Conservation (phyloP, 2,888 invertebrate genomes). For the Caenorhabditis macrosperma region DNA sequence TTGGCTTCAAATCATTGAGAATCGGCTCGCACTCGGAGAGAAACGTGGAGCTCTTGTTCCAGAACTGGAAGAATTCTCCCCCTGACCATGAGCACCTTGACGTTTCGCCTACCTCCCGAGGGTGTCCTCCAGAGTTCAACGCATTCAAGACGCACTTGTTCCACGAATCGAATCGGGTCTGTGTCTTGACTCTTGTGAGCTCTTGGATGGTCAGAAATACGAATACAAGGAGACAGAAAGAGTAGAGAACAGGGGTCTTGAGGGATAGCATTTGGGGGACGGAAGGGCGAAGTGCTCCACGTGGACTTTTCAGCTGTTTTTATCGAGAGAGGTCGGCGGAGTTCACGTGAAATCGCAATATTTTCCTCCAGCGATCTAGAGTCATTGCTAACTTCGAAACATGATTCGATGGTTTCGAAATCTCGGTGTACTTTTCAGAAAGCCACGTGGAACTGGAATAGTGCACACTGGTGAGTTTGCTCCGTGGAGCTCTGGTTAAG, state of each 20-base stretch:
- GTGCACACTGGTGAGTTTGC: constrained; percentile 18
- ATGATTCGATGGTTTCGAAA: constrained; percentile 52
- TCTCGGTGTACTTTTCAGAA: constrained; percentile 23
- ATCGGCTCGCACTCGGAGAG: not conserved
- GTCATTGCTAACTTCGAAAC: not conserved
- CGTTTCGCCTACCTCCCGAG: no score
- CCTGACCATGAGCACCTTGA: no score
- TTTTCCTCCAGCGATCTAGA: no score
- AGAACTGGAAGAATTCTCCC: constrained; percentile 15
- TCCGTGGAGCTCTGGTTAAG: not conserved
- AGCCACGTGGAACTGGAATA: constrained; percentile 18
- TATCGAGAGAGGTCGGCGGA: no score
- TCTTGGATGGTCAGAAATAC: constrained; percentile 17
- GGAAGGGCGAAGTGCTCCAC: not conserved
- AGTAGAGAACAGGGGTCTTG: constrained; percentile 3
- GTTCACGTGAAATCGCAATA: no score
- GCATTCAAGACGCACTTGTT: constrained; percentile 2
- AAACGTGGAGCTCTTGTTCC: not conserved
- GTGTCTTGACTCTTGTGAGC: constrained; percentile 10
- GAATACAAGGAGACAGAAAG: not conserved
- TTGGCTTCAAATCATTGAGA: not conserved
- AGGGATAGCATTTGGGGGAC: not conserved
- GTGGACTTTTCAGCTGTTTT: not conserved
- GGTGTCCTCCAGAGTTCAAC: not conserved
- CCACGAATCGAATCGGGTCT: constrained; percentile 9